Evolutionary conservation across 2,113 vertebrate species (phyloP), one percentile per base, ranked within the genome.

Genomic region (Brienomyrus longianalis): DNA sequence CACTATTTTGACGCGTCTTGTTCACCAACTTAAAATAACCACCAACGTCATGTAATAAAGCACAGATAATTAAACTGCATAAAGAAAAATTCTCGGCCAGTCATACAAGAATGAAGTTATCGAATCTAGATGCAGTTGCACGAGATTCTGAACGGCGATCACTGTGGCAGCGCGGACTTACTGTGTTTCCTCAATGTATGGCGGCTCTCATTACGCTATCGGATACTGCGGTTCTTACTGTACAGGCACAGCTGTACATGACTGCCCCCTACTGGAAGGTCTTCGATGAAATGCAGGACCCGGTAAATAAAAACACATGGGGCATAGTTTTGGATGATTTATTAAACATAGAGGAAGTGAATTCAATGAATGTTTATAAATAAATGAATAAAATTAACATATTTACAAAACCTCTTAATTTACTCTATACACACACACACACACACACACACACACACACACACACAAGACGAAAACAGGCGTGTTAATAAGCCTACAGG

Each of bases 361-460:
- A 89, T 59, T 48, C 27, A 89, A n/a, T 84, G 0, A 9, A 21
- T 52, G 83, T 23, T 84, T 92, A 93, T 93, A 93, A 93, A 91
- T 94, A 93, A 19, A 74, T n/a, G 70, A 31, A 83, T 27, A 88
- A 62, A 90, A 92, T 86, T 27, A 23, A 84, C 91, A 83, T 91
- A 93, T 93, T 88, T 93, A 94, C 92, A 95, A 90, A 92, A 91
- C 83, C 90, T 91, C 88, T 31, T 85, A 90, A 91, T 89, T 88
- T 83, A 50, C 11, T 86, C 83, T 43, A 90, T 48, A 70, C 9
- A 27, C 3, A 70, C 35, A 35, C 17, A 80, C 35, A 80, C 35
- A 35, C 17, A 80, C 35, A 80, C 35, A 35, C 17, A 80, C 35
- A 80, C 35, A 35, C 17, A 80, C 35, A 70, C 9, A 27, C 3